phyloP scores from a whole-genome alignment of 2,797 vertebrate genomes.

The Anguilla obscura region DNA sequence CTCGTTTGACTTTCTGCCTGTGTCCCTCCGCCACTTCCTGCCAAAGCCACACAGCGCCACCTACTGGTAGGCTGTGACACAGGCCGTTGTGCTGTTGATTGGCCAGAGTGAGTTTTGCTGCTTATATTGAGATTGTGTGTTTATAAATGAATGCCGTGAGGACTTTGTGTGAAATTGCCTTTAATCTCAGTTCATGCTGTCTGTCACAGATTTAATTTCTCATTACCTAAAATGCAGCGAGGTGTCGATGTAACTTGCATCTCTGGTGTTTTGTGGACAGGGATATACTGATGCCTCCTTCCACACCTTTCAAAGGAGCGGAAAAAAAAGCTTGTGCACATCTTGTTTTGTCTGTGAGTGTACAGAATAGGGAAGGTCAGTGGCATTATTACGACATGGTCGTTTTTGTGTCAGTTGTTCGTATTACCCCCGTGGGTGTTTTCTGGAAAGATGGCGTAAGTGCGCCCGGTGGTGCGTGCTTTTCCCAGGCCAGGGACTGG shows the following conservation, averaged over 20 bases:
- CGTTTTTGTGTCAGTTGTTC: not conserved
- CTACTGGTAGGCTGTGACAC: slow-evolving; percentile 61
- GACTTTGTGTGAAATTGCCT: not conserved
- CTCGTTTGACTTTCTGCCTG: slow-evolving; percentile 8
- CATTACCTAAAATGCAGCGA: not conserved
- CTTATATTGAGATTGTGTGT: not conserved
- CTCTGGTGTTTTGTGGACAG: not conserved
- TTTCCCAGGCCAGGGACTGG: not conserved
- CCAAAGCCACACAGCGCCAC: slow-evolving; percentile 75
- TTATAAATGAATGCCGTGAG: not conserved
- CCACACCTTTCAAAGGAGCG: not conserved
- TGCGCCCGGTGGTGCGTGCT: not conserved
- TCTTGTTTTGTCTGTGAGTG: not conserved
- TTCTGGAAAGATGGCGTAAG: not conserved
- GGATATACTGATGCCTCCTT: not conserved
- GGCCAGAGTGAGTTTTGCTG: not conserved
- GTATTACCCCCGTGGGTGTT: not conserved
- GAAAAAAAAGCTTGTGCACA: not conserved
- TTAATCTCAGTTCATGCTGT: not conserved
- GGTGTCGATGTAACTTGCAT: not conserved
- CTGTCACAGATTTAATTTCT: not conserved
- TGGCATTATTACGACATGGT: not conserved
- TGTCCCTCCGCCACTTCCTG: slow-evolving; percentile 36
- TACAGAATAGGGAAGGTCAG: not conserved
- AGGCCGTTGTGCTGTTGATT: slow-evolving; percentile 15